A percentile compares a stretch with the other conserved stretches of the same genome.
Conservation (phyloP, 1,140 invertebrate genomes). For the Ephestia elutella region DNA sequence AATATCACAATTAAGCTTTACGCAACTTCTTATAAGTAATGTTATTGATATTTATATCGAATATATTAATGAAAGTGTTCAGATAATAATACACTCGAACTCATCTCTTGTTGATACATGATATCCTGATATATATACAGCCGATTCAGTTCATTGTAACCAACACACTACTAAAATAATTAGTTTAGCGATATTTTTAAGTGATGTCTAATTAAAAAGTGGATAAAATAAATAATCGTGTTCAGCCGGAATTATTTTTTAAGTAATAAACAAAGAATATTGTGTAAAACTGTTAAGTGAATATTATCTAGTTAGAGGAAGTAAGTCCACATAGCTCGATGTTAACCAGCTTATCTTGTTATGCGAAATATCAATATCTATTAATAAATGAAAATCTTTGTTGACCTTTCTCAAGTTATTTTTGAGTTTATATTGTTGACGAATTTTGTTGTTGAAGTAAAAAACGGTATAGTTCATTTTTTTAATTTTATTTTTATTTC, state of each 20-base stretch:
- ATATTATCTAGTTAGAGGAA: conserved; percentile 67
- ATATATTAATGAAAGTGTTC: conserved; percentile 65
- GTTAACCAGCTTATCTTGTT: conserved; percentile 69
- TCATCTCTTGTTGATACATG: conserved; percentile 47
- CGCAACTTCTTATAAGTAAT: conserved; percentile 60
- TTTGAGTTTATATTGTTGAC: conserved; percentile 64
- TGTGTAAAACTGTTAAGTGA: conserved; percentile 69
- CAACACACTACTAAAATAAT: conserved; percentile 67
- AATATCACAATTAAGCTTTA: conserved; percentile 55
- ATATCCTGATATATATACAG: conserved; percentile 1
- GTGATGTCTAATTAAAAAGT: conserved; percentile 50
- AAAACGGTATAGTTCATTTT: conserved; percentile 36
- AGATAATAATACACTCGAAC: conserved; percentile 53
- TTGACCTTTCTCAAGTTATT: conserved; percentile 59
- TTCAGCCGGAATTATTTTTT: conserved; percentile 69
- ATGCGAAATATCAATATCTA: conserved; percentile 61
- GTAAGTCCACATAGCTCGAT: conserved; percentile 65
- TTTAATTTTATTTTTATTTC: conserved; percentile 55
- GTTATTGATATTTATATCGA: conserved; percentile 61
- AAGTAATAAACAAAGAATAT: conserved; percentile 50
- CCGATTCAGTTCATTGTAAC: conserved; percentile 42
- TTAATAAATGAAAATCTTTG: conserved; percentile 56
- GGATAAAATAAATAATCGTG: conserved; percentile 58
- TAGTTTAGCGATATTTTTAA: conserved; percentile 69
- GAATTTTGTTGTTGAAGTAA: conserved; percentile 58